Base-by-base conservation (phyloP, 2,113 vertebrate genomes). In the Motacilla tschutschensis region DNA sequence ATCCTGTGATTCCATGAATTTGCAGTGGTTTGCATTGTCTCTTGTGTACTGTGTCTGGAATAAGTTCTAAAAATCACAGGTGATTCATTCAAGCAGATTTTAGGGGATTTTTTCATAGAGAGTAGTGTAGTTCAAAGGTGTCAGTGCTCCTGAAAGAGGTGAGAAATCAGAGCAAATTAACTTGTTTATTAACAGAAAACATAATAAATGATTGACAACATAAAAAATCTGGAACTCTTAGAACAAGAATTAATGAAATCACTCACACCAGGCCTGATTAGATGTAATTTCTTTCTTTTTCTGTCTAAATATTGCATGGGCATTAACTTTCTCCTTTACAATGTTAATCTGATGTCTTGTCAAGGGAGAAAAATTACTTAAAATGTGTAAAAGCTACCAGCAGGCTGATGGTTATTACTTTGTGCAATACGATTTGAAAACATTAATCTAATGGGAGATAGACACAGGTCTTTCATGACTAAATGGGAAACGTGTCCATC, bases 291-390 rank as follows among this genome's bases (percentile, higher is more conserved):
- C 58, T 87, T 36, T 73, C 69, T 78, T 90, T 89, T 41, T 66
- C 50, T 72, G 24, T 58, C 77, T 82, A 93, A 89, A 91, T 82
- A 82, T 47, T 86, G 40, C 75, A 72, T 55, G 47, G 64, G 28
- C 88, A 85, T 92, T 91, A 92, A 55, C 28, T 82, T 87, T 95
- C 74, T 90, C 86, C 77, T 92, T 85, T 84, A 44, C 53, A 72
- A 64, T 79, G 47, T 91, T 93, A 86, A 92, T 91, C 63, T 79
- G 74, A 59, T 89, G 70, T 43, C 77, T 89, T 92, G 71, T 83
- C 77, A 85, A 86, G 76, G 43, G 33, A 83, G 35, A 88, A 91
- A 87, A 88, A 87, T 51, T 51, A 59, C 63, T 83, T 75, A 17
- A 82, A 90, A 74, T 70, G 62, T 75, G 62, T 85, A 88, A 87